phyloP scores from a whole-genome alignment of 2,888 invertebrate species.

The Brenthis ino region DNA sequence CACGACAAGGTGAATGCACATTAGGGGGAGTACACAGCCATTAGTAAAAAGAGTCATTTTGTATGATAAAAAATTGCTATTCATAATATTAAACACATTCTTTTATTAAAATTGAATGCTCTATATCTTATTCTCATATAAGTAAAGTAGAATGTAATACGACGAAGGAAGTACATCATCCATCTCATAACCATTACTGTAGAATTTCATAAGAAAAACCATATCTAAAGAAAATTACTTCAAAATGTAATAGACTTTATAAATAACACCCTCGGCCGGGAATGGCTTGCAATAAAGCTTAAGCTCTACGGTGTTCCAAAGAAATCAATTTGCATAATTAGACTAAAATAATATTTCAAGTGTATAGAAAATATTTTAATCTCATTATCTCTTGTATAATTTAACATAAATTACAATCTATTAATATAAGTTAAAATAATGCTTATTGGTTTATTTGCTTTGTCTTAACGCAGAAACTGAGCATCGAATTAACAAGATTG shows the following conservation, averaged over 20 bases:
- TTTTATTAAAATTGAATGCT: too few relatives aligned
- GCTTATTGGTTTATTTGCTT: too few relatives aligned
- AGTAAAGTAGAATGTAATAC: not conserved
- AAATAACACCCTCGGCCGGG: slow-evolving; percentile 22
- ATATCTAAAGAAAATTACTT: slow-evolving; percentile 20
- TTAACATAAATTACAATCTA: too few relatives aligned
- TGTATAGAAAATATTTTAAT: slow-evolving; percentile 6
- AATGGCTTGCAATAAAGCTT: slow-evolving; percentile 36
- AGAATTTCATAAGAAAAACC: slow-evolving; percentile 22
- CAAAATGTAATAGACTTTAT: slow-evolving; percentile 36
- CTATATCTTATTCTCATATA: not conserved
- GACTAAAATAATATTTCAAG: slow-evolving; percentile 34
- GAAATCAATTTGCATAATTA: slow-evolving; percentile 39
- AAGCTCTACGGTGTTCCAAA: slow-evolving; percentile 32
- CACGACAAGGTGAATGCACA: too few relatives aligned
- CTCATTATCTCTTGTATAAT: not conserved
- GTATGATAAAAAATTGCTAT: too few relatives aligned
- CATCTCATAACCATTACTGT: slow-evolving; percentile 16
- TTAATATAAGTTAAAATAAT: too few relatives aligned
- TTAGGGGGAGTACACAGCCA: too few relatives aligned
- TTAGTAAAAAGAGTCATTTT: too few relatives aligned
- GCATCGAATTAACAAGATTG: too few relatives aligned
- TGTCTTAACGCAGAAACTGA: too few relatives aligned
- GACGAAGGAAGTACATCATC: not conserved
- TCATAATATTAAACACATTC: too few relatives aligned